These are phyloP conservation scores for Lamellibrachia satsuma DNA, from an alignment of 2,888 invertebrate genomes.

Conservation along the genomic window DNA sequence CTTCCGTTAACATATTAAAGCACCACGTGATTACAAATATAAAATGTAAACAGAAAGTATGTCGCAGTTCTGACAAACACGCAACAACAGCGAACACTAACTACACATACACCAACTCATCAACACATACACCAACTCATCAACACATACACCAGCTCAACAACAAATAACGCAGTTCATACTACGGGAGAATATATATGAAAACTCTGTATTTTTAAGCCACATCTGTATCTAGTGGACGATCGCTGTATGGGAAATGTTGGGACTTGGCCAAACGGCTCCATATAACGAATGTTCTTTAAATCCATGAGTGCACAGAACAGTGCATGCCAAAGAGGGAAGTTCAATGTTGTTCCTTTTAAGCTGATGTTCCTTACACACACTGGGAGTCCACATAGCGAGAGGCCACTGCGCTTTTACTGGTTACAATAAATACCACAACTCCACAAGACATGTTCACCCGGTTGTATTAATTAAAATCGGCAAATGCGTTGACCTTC, in stretches of 20 bases:
- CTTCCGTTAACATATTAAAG: neutral
- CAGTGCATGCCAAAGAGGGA: no score
- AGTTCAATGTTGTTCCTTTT: no score
- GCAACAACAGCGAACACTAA: neutral
- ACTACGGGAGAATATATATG: neutral
- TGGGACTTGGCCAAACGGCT: no score
- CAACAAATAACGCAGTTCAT: neutral
- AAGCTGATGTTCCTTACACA: no score
- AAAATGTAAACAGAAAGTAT: neutral
- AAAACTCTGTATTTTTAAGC: no score
- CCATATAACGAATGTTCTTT: no score
- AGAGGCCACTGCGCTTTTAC: neutral
- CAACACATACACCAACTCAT: neutral
- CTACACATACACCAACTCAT: neutral
- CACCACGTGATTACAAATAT: conserved; percentile 12
- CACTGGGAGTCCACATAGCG: no score
- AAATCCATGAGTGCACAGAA: no score
- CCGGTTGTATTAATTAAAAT: neutral
- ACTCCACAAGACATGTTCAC: neutral
- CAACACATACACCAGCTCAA: neutral
- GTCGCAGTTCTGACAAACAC: neutral
- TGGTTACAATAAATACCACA: neutral
- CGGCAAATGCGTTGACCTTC: neutral
- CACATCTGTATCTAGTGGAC: no score
- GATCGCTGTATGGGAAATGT: no score